Percentiles rank a stretch among this genome's conserved stretches.
Conservation (phyloP, 2,888 invertebrate species). For the Drosophila seclusa region DNA sequence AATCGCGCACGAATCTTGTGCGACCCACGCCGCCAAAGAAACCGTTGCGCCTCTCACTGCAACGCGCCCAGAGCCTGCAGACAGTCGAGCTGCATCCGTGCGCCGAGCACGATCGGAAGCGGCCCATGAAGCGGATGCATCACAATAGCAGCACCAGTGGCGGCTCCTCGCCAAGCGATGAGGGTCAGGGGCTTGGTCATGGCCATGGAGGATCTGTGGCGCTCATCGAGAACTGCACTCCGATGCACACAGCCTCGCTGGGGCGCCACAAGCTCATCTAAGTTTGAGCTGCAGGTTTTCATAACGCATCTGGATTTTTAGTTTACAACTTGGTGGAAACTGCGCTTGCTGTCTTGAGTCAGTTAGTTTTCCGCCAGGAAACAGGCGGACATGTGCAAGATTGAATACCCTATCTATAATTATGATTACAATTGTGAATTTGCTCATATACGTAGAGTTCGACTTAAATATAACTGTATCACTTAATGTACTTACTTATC, state of each 20-base stretch:
- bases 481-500: slow-evolving; percentile 43
- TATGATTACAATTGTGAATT: slow-evolving; percentile 31
- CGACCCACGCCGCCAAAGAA: slow-evolving; percentile 94
- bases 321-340: slow-evolving; percentile 57
- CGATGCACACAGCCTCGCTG: slow-evolving; percentile 83
- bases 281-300: slow-evolving; percentile 34
- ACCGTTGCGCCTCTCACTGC: slow-evolving; percentile 92
- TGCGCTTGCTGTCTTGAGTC: slow-evolving; percentile 27
- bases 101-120: slow-evolving; percentile 82
- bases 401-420: slow-evolving; percentile 37
- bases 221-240: slow-evolving; percentile 80
- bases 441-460: slow-evolving; percentile 23
- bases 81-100: slow-evolving; percentile 86
- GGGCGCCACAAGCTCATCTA: slow-evolving; percentile 83
- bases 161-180: slow-evolving; percentile 57
- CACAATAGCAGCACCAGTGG: slow-evolving; percentile 66
- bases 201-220: neutral
- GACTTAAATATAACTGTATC: slow-evolving; percentile 10
- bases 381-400: slow-evolving; percentile 81
- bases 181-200: slow-evolving; percentile 34
- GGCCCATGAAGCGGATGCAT: slow-evolving; percentile 83
- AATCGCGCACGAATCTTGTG: slow-evolving; percentile 83
- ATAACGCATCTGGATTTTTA: slow-evolving; percentile 26
- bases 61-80: slow-evolving; percentile 93
- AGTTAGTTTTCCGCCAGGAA: slow-evolving; percentile 18